Evolutionary conservation across 2,113 vertebrate species (phyloP), one percentile per base, ranked within the genome.

Genomic region (Catharus fuscescens): DNA sequence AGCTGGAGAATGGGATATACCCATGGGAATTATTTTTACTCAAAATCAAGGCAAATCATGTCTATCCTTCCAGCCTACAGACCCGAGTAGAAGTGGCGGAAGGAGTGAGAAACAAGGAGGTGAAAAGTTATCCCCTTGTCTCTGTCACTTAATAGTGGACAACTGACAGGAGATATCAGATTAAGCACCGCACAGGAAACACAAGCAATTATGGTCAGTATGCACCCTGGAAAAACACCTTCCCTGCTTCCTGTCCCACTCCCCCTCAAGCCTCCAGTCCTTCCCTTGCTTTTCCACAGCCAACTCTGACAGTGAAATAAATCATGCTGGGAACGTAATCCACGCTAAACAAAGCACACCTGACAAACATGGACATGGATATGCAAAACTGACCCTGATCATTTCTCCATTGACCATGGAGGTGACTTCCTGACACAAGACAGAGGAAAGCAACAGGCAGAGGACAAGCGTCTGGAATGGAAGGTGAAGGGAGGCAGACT

Each of bases 321-420:
- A 66, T 9, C 23, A 6, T 4, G 36, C 5, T 9, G 8, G 17
- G 10, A 50, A 92, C 0, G 0, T 15, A 54, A 34, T 5, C 10
- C 17, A 4, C 2, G 2, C 36, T 66, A 24, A 52, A 44, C 18
- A 47, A 71, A 40, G 3, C 2, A 2, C 17, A 60, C 24, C 10
- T 34, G 32, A 52, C 23, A 50, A 48, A 45, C 26, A n/a, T 1
- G 3, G 12, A 44, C 16, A 45, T 5, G 32, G 36, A 40, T 29
- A 23, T 3, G 3, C 7, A 64, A 38, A 61, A 54, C 1, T 19
- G 12, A 59, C 32, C 10, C 8, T 0, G 5, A 10, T 59, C 11
- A 25, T 47, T 36, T 78, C 29, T 90, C 42, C 6, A 16, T 50
- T 85, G 74, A 13, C 40, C 20, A 11, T 6, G 4, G 7, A 71